These are phyloP conservation scores for Phylloscopus whistleri DNA, from an alignment of 2,113 vertebrate genomes.

Conservation along the genomic window DNA sequence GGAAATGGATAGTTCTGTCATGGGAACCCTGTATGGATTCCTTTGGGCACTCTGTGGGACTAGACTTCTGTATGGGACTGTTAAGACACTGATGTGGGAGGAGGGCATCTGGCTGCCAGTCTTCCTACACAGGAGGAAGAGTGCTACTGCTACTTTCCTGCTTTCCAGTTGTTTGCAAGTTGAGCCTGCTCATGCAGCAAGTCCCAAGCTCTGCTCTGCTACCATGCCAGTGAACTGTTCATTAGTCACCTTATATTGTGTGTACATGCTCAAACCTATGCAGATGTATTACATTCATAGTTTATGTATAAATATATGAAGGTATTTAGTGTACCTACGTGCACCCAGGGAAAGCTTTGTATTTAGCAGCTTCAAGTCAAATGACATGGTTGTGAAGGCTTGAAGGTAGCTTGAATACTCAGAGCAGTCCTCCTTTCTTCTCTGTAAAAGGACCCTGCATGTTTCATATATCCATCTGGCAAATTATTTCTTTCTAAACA, in stretches of 20 bases:
- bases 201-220: not conserved
- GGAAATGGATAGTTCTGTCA: not conserved
- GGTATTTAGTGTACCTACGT: not conserved
- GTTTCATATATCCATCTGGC: not conserved
- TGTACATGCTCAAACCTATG: not conserved
- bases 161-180: not conserved
- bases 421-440: not conserved
- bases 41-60: not conserved
- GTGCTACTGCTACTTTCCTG: not conserved
- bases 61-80: not conserved
- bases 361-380: not conserved
- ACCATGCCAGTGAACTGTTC: not conserved
- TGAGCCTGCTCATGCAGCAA: not conserved
- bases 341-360: not conserved
- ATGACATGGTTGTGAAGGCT: not conserved
- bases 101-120: not conserved
- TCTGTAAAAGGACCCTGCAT: not conserved
- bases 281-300: too few relatives aligned
- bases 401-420: not conserved
- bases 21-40: not conserved
- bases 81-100: not conserved
- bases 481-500: not conserved
- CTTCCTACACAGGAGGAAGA: not conserved
- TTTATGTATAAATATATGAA: not conserved
- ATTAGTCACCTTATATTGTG: not conserved